Base-by-base conservation (phyloP, 2,888 invertebrate species). In the Pseudanteris insignis region DNA sequence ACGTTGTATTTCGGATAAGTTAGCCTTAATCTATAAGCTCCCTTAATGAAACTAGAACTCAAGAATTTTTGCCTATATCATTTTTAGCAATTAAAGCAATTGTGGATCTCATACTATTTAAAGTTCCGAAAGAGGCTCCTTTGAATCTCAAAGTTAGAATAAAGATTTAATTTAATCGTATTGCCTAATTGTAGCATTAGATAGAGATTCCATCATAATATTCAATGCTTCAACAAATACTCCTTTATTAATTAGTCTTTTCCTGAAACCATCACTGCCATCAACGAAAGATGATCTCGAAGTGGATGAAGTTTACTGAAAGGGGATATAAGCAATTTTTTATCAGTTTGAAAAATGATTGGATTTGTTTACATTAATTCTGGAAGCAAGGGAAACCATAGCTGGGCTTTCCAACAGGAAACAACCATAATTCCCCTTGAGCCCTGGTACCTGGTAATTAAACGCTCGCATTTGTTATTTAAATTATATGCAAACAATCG, bases 361-460 rank as follows among this genome's bases (percentile, higher is more conserved):
- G 37, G 48, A 8, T 26, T 1, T 34, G 18, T 18, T 24, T 9
- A 5, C 1, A 9, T 13, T 9, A 28, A 28, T 43, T 29, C 24
- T 13, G 30, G 11, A 1, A 67, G 13, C 2, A 65, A 2, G 2
- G 48, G 37, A 11, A 4, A 68, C 28, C 28, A 38, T 0, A 71
- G 67, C 50, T 74, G 74, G 0, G 65, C 53, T 14, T 62, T 64
- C 74, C 69, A 77, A 2, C 3, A 6, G 18, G 18, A 6, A 3
- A 18, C 18, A 18, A 76, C 67, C 8, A 76, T 36, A 9, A 75
- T 70, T 0, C 73, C 76, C 15, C 60, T 43, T 4, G 73, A 12
- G 25, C 28, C 38, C 7, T 9, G 38, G 28, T 38, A 9, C 37
- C 25, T 24, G 12, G 25, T 24, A 2, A 57, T 59, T 36, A 58